Conservation (phyloP, 2,113 vertebrate species). For the Alligator sinensis region DNA sequence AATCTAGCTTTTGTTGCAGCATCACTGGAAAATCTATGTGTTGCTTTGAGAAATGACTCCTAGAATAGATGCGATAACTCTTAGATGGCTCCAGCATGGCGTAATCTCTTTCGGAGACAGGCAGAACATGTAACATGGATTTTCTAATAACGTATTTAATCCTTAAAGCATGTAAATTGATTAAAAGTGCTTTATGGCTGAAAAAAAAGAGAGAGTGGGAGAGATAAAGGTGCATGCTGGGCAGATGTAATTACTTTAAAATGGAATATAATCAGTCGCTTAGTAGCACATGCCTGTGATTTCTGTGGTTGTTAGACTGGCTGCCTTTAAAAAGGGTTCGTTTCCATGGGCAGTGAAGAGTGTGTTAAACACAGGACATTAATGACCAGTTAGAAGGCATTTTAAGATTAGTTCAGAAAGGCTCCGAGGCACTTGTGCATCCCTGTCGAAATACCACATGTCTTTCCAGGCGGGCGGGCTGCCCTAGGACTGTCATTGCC, state of each 20-base stretch:
- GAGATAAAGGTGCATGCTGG: background rate
- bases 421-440: background rate
- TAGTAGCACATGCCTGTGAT: fast-evolving
- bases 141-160: background rate
- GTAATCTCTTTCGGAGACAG: fast-evolving
- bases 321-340: fast-evolving
- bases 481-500: background rate
- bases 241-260: background rate
- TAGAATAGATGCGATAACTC: fast-evolving
- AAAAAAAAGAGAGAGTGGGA: background rate
- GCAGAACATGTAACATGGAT: fast-evolving
- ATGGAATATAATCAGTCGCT: fast-evolving
- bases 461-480: background rate
- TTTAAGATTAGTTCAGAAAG: background rate
- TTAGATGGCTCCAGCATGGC: fast-evolving
- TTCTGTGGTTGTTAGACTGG: background rate
- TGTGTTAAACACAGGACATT: fast-evolving
- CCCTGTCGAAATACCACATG: background rate
- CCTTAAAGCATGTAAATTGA: background rate
- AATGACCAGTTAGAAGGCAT: fast-evolving
- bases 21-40: background rate
- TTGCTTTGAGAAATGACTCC: background rate
- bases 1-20: too few species aligned
- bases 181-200: background rate
- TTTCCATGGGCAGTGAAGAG: background rate